These are phyloP conservation scores for Stenotaenia linearis DNA, from an alignment of 2,888 invertebrate genomes.

Conservation along the genomic window DNA sequence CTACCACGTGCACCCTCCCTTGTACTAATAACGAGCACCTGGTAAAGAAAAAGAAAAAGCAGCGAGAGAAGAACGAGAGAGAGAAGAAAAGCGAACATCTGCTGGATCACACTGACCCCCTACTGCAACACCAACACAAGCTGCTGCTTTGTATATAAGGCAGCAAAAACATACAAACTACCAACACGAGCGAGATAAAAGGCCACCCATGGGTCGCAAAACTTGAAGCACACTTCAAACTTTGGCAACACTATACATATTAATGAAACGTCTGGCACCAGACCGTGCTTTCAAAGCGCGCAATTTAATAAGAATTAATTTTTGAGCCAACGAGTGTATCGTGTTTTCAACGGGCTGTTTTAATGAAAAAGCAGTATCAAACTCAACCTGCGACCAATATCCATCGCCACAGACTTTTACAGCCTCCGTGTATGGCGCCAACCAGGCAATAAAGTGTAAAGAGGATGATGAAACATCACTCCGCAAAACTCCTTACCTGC, in stretches of 20 bases:
- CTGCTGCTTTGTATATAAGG: constrained; percentile 1
- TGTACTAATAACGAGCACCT: neutral
- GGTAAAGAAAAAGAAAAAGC: neutral
- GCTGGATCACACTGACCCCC: constrained; percentile 4
- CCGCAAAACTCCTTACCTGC: neutral
- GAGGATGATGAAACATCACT: constrained; percentile 1
- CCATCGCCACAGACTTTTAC: constrained; percentile 7
- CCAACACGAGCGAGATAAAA: neutral
- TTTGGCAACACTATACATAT: neutral
- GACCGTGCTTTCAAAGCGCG: neutral
- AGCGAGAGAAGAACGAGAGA: neutral
- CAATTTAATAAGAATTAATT: constrained; percentile 15
- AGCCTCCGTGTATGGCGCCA: neutral
- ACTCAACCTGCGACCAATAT: constrained; percentile 1
- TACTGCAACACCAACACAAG: neutral
- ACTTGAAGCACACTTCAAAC: neutral
- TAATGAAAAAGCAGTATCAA: constrained; percentile 4
- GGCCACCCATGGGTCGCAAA: constrained; percentile 9
- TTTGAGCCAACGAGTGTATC: neutral
- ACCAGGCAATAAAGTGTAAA: constrained; percentile 1
- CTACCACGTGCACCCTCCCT: neutral
- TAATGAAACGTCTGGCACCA: constrained; percentile 13
- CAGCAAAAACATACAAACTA: constrained; percentile 14
- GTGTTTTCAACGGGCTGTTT: constrained; percentile 1
- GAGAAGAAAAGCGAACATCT: neutral